These are phyloP conservation scores for Caenorhabditis elegans DNA, from an alignment of 1,140 invertebrate genomes.

Conservation along the genomic window DNA sequence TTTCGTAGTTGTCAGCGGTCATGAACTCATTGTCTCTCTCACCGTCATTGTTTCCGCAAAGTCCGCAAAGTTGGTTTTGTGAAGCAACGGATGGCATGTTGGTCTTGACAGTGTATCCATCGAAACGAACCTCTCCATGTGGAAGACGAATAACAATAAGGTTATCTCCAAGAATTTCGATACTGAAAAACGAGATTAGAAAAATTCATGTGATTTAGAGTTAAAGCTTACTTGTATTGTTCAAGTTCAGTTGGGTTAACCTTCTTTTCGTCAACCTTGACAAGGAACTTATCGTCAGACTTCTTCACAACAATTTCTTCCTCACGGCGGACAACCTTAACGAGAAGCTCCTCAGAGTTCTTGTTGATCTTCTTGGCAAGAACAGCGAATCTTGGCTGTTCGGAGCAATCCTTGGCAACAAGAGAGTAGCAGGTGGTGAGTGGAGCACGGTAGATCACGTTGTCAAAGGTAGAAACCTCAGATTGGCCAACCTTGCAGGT, in stretches of 20 bases:
- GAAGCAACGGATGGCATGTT: slow-evolving; percentile 27
- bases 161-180: slow-evolving; percentile 41
- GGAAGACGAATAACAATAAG: slow-evolving; percentile 37
- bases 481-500: slow-evolving; percentile 10
- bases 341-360: slow-evolving; percentile 34
- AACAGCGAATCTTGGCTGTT: slow-evolving; percentile 55
- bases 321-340: slow-evolving; percentile 48
- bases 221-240: slow-evolving; percentile 42
- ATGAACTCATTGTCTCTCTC: slow-evolving; percentile 37
- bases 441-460: slow-evolving; percentile 39
- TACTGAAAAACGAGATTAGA: neutral
- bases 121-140: slow-evolving; percentile 51
- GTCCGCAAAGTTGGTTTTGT: slow-evolving; percentile 44
- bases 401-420: slow-evolving; percentile 60
- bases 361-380: slow-evolving; percentile 40
- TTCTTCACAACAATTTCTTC: slow-evolving; percentile 27
- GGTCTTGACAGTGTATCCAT: slow-evolving; percentile 51
- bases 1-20: slow-evolving; percentile 22
- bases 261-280: slow-evolving; percentile 6
- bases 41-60: slow-evolving; percentile 48
- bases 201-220: neutral
- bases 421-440: slow-evolving; percentile 54
- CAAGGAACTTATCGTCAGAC: neutral
- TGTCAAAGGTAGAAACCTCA: slow-evolving; percentile 35
- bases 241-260: neutral